Evolutionary conservation across 2,797 vertebrate genomes (phyloP), one percentile per base, ranked within the genome.

Genomic region (Miichthys miiuy): DNA sequence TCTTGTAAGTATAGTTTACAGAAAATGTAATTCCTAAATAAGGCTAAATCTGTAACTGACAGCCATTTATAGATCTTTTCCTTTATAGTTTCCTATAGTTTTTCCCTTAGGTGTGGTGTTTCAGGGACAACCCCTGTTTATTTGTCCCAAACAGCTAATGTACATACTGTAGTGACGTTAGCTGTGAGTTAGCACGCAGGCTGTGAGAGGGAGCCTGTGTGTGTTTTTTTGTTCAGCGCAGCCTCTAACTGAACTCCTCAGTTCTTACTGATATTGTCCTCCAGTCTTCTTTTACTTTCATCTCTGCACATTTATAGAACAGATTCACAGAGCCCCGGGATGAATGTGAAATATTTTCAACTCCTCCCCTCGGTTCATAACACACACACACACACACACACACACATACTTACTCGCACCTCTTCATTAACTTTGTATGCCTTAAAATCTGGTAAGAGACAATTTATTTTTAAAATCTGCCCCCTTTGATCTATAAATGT

Each of bases 391-490:
- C 30, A 7, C 30, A 34, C 30, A 34, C 30, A 34, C 30, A 34
- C 30, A 34, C 30, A 34, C 6, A 5, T 18, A 41, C 21, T 38
- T 14, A 20, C 8, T 66, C 9, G 3, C 46, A 23, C 4, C 1
- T 44, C 51, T 67, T 34, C 12, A 21, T 52, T 58, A 50, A 56
- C 56, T 64, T 38, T 48, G 27, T 34, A 38, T 46, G 18, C 6
- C 34, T 55, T 44, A n/a, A 23, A 44, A 48, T 65, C 21, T 23
- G 5, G 23, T 17, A 2, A 56, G 3, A 1, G 0, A 25, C 55
- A 42, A 8, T 57, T 51, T 47, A 9, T 48, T 51, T 68, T 47
- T n/a, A 77, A 66, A 69, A 27, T 55, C 4, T 61, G 14, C 18
- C 18, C 17, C 54, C 34, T 38, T 16, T 12, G 20, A 20, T 50